These are phyloP conservation scores for Lepeophtheirus nordmannii DNA, from an alignment of 2,888 invertebrate species.

Conservation along the genomic window DNA sequence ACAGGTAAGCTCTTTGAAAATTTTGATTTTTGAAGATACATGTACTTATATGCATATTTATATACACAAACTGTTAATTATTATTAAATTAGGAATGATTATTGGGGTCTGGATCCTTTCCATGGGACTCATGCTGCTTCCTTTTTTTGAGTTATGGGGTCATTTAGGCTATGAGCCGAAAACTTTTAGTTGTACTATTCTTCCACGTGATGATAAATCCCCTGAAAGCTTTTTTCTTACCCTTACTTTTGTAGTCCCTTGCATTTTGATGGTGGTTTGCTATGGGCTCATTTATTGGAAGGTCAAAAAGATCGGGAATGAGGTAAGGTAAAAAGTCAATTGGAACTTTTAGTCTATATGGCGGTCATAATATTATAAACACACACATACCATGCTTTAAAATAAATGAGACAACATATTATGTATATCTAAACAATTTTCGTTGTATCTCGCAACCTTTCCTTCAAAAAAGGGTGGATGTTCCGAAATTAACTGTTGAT, in stretches of 20 bases:
- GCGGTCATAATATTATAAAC: background rate
- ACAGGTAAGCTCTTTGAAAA: background rate
- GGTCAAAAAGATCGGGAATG: background rate
- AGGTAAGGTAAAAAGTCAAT: background rate
- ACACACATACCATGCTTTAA: too few relatives aligned
- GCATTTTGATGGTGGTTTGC: background rate
- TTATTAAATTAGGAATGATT: background rate
- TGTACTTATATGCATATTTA: too few relatives aligned
- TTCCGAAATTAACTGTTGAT: too few relatives aligned
- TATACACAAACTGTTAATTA: too few relatives aligned
- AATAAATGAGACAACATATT: too few relatives aligned
- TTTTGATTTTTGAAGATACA: too few relatives aligned
- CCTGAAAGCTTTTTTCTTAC: background rate
- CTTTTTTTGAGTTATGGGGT: conserved; percentile 12
- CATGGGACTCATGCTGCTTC: conserved; percentile 1
- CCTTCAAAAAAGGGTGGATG: too few relatives aligned
- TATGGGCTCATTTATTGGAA: conserved; percentile 5
- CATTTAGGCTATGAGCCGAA: conserved; percentile 4
- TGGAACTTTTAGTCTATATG: background rate
- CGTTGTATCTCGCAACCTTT: too few relatives aligned
- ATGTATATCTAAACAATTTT: too few relatives aligned
- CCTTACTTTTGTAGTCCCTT: background rate
- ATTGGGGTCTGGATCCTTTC: conserved; percentile 14
- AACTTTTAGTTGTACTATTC: conserved; percentile 9
- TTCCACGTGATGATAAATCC: background rate